Base-by-base conservation (phyloP, 2,113 vertebrate genomes). In the Hemibagrus wyckioides region DNA sequence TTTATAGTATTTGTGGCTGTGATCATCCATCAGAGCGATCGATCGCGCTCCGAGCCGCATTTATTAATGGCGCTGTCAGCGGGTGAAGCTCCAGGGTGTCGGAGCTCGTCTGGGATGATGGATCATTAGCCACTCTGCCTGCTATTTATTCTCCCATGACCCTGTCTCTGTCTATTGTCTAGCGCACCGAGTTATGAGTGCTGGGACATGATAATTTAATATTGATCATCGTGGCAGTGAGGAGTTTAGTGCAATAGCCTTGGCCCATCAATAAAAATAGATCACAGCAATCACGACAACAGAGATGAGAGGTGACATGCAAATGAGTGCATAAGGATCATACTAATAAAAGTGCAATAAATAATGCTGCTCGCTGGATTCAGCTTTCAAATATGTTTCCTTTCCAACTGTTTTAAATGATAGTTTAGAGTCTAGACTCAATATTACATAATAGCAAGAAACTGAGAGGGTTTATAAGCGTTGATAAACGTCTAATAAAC, bases 41-140 rank as follows among this genome's bases (percentile, higher is more conserved):
- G 96, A 97, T 97, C 94, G 95, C 90, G 92, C 93, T 95, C 94
- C 95, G 92, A 93, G 94, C 91, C 94, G 94, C 94, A 94, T 96
- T 97, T 97, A 97, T 97, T 97, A 97, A 97, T 97, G 97, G 95
- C 96, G 93, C 95, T 97, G 96, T 97, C 97, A 97, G 94, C 33
- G 85, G 90, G 93, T 91, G 83, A 82, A 91, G 95, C 94, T 95
- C 95, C 93, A 59, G 94, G 94, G 95, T 96, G 96, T 95, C 93
- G 91, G 92, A 94, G 95, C 91, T 95, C 96, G 96, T 97, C 96
- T 92, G 93, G 95, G 92, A 96, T 97, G 97, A 98, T 97, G 94
- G 96, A 97, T 97, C 96, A 94, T 95, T 94, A 96, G 95, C 95
- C 89, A 94, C 94, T 94, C 93, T 90, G 85, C 94, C 94, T 95